Percentiles rank a stretch among this genome's conserved stretches.
Evolutionary conservation across 2,888 invertebrate species (phyloP).

Genomic region (Melipona bicolor): DNA sequence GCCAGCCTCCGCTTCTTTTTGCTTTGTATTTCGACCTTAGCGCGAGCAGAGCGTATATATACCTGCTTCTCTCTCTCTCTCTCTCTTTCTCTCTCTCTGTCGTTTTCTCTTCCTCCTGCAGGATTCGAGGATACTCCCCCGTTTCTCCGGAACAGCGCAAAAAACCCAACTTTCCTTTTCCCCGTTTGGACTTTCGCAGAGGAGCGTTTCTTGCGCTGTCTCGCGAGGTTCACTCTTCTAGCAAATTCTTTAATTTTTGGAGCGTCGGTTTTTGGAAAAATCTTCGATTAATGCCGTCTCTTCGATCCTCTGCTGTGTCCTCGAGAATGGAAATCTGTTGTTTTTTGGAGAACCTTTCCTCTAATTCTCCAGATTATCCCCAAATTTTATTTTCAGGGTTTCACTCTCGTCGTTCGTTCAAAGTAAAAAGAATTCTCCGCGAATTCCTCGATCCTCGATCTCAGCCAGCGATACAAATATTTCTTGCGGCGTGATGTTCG

Average conservation of each 20-base stretch:
- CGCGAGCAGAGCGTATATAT: slow-evolving; percentile 65
- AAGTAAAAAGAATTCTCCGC: too few species aligned
- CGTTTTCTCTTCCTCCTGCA: neutral
- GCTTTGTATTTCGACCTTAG: slow-evolving; percentile 76
- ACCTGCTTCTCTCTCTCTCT: slow-evolving; percentile 53
- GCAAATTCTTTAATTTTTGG: neutral
- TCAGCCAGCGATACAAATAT: neutral
- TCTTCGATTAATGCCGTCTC: too few species aligned
- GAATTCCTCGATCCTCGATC: neutral
- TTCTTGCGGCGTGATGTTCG: too few species aligned
- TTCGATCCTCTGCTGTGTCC: neutral
- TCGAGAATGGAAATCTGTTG: too few species aligned
- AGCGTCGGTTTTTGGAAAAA: neutral
- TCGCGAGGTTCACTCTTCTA: too few species aligned
- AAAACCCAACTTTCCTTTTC: slow-evolving; percentile 67
- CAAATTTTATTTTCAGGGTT: too few species aligned
- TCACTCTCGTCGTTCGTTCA: too few species aligned
- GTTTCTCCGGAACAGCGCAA: slow-evolving; percentile 48
- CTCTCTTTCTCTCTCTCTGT: slow-evolving; percentile 28
- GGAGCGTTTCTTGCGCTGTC: neutral
- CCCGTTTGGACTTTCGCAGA: slow-evolving; percentile 9
- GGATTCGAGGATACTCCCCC: slow-evolving; percentile 23
- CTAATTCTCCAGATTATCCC: too few species aligned
- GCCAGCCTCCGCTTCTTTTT: slow-evolving; percentile 64
- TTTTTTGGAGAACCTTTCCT: too few species aligned